A percentile compares a stretch with the other conserved stretches of the same genome.
phyloP scores from a whole-genome alignment of 1,140 invertebrate genomes.

The Drosophila tropicalis region DNA sequence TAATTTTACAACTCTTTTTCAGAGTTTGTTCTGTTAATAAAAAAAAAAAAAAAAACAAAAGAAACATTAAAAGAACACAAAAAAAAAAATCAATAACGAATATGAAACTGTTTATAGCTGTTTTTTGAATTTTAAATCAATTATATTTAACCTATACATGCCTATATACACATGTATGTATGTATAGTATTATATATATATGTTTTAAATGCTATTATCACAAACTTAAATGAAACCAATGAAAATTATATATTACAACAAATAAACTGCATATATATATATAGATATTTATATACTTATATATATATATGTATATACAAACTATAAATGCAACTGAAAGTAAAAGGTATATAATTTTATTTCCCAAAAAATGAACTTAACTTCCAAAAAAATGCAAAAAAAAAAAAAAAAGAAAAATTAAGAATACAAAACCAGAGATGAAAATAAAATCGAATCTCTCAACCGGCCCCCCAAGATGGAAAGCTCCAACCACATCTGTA shows the following conservation, averaged over 20 bases:
- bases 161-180: conserved; percentile 45
- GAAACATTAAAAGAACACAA: conserved; percentile 12
- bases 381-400: conserved; percentile 58
- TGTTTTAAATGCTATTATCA: conserved; percentile 75
- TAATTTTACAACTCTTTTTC: conserved; percentile 70
- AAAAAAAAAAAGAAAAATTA: conserved; percentile 51
- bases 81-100: neutral
- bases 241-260: conserved; percentile 60
- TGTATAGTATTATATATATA: conserved; percentile 38
- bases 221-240: conserved; percentile 55
- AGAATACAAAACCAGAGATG: conserved; percentile 31
- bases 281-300: conserved; percentile 47
- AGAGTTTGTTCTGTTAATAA: conserved; percentile 64
- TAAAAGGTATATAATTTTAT: conserved; percentile 70
- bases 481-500: conserved; percentile 50
- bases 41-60: conserved; percentile 14
- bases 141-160: conserved; percentile 63
- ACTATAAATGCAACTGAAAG: conserved; percentile 59
- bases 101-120: conserved; percentile 77
- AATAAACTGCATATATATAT: conserved; percentile 66
- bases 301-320: conserved; percentile 41
- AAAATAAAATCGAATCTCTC: conserved; percentile 8
- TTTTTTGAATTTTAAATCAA: conserved; percentile 79
- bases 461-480: conserved; percentile 17
- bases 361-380: conserved; percentile 64